These are phyloP conservation scores for Carpatolechia fugitivella DNA, from an alignment of 2,888 invertebrate species.

Conservation along the genomic window DNA sequence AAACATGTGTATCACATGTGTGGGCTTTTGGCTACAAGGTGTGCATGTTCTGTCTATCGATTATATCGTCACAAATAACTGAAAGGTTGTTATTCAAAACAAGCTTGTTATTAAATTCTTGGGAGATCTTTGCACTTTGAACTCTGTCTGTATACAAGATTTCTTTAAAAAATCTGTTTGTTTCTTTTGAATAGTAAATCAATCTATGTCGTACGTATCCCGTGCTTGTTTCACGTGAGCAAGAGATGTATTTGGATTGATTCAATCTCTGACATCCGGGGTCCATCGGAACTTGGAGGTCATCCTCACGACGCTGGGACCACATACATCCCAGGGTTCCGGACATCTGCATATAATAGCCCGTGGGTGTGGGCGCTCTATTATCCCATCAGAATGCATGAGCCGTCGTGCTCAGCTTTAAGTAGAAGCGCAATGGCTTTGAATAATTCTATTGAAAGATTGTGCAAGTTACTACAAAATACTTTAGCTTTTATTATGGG, in stretches of 20 bases:
- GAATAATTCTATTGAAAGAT: slow-evolving; percentile 9
- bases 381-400: slow-evolving; percentile 54
- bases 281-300: slow-evolving; percentile 29
- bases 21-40: slow-evolving; percentile 12
- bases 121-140: slow-evolving; percentile 6
- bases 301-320: not conserved
- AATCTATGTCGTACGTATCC: slow-evolving; percentile 32
- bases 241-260: slow-evolving; percentile 38
- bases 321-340: slow-evolving; percentile 32
- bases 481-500: not conserved
- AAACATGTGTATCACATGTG: slow-evolving; percentile 17
- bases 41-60: not conserved
- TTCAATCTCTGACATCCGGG: slow-evolving; percentile 43
- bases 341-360: slow-evolving; percentile 71
- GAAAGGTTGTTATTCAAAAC: slow-evolving; percentile 2
- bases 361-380: slow-evolving; percentile 56
- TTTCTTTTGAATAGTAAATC: slow-evolving; percentile 30
- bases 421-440: slow-evolving; percentile 7
- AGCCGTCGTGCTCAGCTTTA: slow-evolving; percentile 19
- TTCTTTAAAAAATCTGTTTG: not conserved
- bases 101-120: slow-evolving; percentile 4
- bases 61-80: not conserved
- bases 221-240: slow-evolving; percentile 27
- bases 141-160: not conserved
- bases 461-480: slow-evolving; percentile 11